Evolutionary conservation across 2,113 vertebrate species (phyloP).

Genomic region (Larimichthys polyactis): DNA sequence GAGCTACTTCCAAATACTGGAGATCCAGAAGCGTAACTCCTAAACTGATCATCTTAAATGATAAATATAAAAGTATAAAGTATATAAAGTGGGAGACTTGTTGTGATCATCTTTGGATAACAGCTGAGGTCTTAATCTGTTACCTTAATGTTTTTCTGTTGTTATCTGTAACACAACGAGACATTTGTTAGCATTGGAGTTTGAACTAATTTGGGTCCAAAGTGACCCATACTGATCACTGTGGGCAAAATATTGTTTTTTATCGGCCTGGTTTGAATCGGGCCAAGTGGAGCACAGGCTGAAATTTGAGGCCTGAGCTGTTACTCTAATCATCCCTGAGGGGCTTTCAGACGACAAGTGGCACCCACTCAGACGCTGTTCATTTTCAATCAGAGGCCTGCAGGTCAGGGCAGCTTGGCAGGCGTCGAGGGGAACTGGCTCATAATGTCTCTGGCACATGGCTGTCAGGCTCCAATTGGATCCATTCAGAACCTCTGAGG

Average conservation of each 20-base stretch:
- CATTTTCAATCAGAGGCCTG: constrained; percentile 20
- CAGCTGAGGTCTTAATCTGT: too few relatives aligned
- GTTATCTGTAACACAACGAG: neutral
- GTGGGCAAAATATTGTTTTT: neutral
- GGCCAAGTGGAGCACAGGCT: constrained; percentile 16
- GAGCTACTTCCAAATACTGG: neutral
- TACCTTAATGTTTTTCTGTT: neutral
- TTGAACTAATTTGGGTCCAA: neutral
- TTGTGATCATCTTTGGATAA: too few relatives aligned
- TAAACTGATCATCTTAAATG: neutral
- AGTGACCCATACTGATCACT: neutral
- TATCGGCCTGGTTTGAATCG: neutral
- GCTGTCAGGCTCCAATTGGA: constrained; percentile 15
- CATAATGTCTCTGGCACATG: constrained; percentile 27
- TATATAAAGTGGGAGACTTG: neutral
- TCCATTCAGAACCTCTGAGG: constrained; percentile 31
- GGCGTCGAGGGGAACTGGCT: constrained; percentile 34
- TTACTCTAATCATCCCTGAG: constrained; percentile 26
- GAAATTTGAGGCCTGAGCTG: constrained; percentile 22
- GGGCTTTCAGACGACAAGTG: constrained; percentile 26
- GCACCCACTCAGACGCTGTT: constrained; percentile 30
- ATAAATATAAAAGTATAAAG: neutral
- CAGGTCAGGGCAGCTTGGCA: constrained; percentile 42
- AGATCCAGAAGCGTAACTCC: neutral
- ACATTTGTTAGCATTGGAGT: neutral